Evolutionary conservation across 1,140 invertebrate genomes (phyloP), one percentile per base, ranked within the genome.

Genomic region (Radopholus similis): DNA sequence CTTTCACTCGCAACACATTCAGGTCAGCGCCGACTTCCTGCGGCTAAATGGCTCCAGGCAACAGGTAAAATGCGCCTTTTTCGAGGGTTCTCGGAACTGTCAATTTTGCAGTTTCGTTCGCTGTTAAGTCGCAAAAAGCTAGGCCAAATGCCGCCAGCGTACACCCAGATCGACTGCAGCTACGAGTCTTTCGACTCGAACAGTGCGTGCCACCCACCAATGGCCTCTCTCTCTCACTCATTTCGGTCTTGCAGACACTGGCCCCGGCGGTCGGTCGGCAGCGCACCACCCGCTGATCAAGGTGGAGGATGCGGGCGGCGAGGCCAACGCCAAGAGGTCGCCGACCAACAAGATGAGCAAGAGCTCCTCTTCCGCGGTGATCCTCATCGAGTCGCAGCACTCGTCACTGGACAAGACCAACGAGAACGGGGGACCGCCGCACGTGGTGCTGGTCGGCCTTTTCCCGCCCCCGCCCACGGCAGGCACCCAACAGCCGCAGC

Each of bases 21-120:
- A 80, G 78, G 78, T 80, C 18, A 78, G 75, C 8, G 81, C 78
- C 47, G 78, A 80, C 57, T 77, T 80, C 40, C 73, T 80, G 9
- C 68, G 78, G 13, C 56, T 80, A 18, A 77, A 80, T 71, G 78
- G 78, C 18, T 77, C 70, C 30, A 44, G 78, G 5, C 78, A 83
- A 56, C n/a, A n/a, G n/a, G n/a, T n/a, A n/a, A n/a, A n/a, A n/a
- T n/a, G n/a, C n/a, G n/a, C 73, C 75, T 47, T 70, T 75, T 51
- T 35, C 58, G 49, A 26, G 26, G 30, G 18, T 15, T 58, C n/a
- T 53, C n/a, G n/a, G 13, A 42, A n/a, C 30, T 4, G 47, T 4
- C 9, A 4, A 9, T 28, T 9, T 4, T n/a, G 26, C 64, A 75
- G 40, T 75, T 74, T 40, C 55, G 68, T 4, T 83, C 80, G 54